These are phyloP conservation scores for Hexactinellida sp. DNA, from an alignment of 37 sponge, comb jelly and placozoan genomes.

Conservation along the genomic window DNA sequence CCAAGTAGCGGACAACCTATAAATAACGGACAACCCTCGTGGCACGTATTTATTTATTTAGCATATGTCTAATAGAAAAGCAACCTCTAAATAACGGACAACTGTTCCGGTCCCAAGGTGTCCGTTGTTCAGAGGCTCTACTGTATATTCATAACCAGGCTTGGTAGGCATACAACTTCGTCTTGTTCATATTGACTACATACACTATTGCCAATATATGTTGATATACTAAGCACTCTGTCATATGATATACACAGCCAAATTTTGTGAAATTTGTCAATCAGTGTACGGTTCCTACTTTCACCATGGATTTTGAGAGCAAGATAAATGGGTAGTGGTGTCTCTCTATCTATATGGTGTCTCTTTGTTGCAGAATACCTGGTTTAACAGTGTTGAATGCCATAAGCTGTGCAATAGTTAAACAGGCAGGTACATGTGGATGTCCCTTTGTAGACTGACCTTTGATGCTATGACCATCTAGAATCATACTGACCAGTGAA, in stretches of 20 bases:
- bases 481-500: not conserved
- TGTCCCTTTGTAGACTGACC: not conserved
- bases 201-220: slow-evolving; percentile 21
- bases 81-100: too few species aligned
- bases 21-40: too few species aligned
- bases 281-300: slow-evolving; percentile 23
- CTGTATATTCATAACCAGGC: not conserved
- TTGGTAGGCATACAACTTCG: slow-evolving; percentile 21
- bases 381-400: not conserved
- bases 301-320: too few species aligned
- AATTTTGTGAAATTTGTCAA: slow-evolving; percentile 10
- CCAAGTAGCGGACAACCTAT: too few species aligned
- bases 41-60: too few species aligned
- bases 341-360: slow-evolving; percentile 17
- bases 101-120: too few species aligned
- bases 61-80: too few species aligned
- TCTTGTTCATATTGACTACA: slow-evolving; percentile 1
- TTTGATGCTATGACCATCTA: not conserved
- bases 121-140: too few species aligned
- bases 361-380: not conserved
- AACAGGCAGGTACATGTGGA: not conserved
- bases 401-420: not conserved
- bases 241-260: slow-evolving; percentile 29
- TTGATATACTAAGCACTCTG: slow-evolving; percentile 18
- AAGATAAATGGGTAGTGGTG: slow-evolving; percentile 24